These are phyloP conservation scores for Galeopterus variegatus DNA, from an alignment of 2,113 vertebrate genomes.

Conservation along the genomic window DNA sequence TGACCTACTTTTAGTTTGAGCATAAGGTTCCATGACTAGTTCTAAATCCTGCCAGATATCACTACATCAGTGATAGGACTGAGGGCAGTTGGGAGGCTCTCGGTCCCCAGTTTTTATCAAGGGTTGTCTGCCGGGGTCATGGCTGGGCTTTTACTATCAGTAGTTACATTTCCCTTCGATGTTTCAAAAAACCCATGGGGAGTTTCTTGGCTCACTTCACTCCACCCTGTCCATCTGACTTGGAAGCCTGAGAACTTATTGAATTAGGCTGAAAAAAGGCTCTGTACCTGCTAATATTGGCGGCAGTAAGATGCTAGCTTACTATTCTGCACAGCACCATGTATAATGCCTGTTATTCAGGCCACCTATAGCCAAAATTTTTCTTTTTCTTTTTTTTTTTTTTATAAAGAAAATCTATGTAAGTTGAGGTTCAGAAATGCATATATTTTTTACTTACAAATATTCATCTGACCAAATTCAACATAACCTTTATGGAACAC, in stretches of 20 bases:
- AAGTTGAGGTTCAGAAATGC: slow-evolving; percentile 94
- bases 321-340: slow-evolving; percentile 82
- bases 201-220: neutral
- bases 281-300: slow-evolving; percentile 73
- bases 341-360: slow-evolving; percentile 81
- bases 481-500: slow-evolving; percentile 94
- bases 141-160: slow-evolving; percentile 57
- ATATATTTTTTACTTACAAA: slow-evolving; percentile 95
- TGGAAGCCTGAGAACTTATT: slow-evolving; percentile 72
- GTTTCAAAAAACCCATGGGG: slow-evolving; percentile 64
- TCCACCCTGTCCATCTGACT: slow-evolving; percentile 49
- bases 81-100: neutral
- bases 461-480: slow-evolving; percentile 94
- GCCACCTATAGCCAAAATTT: slow-evolving; percentile 78
- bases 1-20: slow-evolving; percentile 34
- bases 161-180: slow-evolving; percentile 73
- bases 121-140: neutral
- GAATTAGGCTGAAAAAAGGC: slow-evolving; percentile 58
- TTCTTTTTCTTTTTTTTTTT: slow-evolving; percentile 74
- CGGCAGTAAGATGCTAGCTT: slow-evolving; percentile 80
- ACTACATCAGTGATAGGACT: neutral
- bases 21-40: slow-evolving; percentile 45
- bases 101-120: neutral
- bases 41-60: neutral
- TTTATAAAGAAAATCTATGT: slow-evolving; percentile 90